Base-by-base conservation (phyloP, 2,888 invertebrate species). In the Parnassius orleans region DNA sequence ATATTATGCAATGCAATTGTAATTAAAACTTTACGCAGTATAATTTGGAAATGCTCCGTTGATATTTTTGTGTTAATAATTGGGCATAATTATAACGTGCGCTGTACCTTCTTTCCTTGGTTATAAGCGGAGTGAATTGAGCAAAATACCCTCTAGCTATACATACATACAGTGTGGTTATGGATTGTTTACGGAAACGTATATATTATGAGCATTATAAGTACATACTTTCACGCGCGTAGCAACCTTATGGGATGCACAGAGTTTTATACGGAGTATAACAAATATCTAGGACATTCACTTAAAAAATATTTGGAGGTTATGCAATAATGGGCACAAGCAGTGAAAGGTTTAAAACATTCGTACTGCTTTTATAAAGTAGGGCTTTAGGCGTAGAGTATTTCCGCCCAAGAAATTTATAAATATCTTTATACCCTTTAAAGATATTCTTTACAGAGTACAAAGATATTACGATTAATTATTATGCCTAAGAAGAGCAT, bases 181-280 rank as follows among this genome's bases (percentile, higher is more conserved):
- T 33, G 12, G 12, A n/a, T n/a, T 48, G 47, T 60, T 47, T 53
- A 47, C 59, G 53, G 59, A 60, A 60, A 24, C 12, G 5, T 14
- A 10, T 47, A 33, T n/a, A 33, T 42, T n/a, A 33, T 42, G 12
- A 41, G 33, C 14, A 14, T 10, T 43, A 53, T 12, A 19, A 52
- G 24, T n/a, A 10, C 46, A 43, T 53, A 60, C 53, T 60, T 60
- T 48, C 42, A 46, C 53, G 53, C 14, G 12, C 19, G 24, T 46
- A 51, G 33, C 15, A 41, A 33, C 33, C 53, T 33, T 46, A 47
- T 42, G 42, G 47, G 53, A 59, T 53, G 46, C 41, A 42, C n/a
- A 46, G 51, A 50, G 57, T 42, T 59, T 56, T n/a, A 19, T 44
- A 53, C 58, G 33, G 15, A 47, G 42, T 53, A 47, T 15, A 19